These are phyloP conservation scores for Alosa sapidissima DNA, from an alignment of 2,797 vertebrate genomes.

Conservation along the genomic window DNA sequence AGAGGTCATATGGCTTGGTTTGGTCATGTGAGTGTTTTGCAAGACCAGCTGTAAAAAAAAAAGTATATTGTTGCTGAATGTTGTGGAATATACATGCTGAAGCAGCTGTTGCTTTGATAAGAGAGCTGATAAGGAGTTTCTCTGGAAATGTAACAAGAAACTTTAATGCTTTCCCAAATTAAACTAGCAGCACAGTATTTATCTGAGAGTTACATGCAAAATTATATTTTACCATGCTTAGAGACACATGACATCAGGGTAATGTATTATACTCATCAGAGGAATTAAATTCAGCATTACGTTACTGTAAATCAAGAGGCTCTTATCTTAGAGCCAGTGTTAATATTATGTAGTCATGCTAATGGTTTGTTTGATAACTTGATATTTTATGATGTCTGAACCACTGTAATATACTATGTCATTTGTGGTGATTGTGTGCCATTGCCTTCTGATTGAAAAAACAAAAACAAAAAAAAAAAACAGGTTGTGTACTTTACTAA, in stretches of 20 bases:
- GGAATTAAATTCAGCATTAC: not conserved
- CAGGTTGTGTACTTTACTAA: not conserved
- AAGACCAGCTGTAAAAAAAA: not conserved
- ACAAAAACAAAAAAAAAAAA: not conserved
- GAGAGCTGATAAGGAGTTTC: not conserved
- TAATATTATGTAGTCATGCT: not conserved
- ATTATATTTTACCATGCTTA: not conserved
- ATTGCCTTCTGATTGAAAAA: not conserved
- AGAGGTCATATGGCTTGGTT: not conserved
- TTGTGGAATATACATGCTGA: not conserved
- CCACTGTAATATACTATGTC: not conserved
- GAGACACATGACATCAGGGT: not conserved
- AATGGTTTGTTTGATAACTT: not conserved
- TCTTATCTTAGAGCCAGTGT: not conserved
- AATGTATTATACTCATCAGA: not conserved
- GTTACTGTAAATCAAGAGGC: slow-evolving; percentile 2
- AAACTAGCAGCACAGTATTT: not conserved
- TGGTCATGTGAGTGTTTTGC: not conserved
- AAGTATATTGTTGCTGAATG: not conserved
- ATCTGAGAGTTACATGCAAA: not conserved
- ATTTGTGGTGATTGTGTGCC: not conserved
- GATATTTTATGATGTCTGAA: slow-evolving; percentile 8
- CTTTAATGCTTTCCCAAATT: not conserved
- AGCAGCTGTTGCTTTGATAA: not conserved
- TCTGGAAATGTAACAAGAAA: not conserved